These are phyloP conservation scores for Slavum lentiscoides DNA, from an alignment of 2,888 invertebrate genomes.

Conservation along the genomic window DNA sequence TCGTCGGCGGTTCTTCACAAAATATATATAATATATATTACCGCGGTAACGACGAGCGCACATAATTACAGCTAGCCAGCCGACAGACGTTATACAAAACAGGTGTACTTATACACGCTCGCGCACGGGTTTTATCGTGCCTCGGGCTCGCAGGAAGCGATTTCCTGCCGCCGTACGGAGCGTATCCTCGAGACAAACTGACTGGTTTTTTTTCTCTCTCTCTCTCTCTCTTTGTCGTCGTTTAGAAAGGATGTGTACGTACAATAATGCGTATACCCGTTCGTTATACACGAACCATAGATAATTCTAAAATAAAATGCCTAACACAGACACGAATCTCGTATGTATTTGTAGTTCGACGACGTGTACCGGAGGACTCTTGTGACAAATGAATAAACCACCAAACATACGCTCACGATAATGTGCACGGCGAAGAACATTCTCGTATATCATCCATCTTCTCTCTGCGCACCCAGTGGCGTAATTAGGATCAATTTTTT, in stretches of 20 bases:
- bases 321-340: no score
- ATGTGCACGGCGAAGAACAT: no score
- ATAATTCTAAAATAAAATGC: not conserved
- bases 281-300: not conserved
- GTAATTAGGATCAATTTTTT: no score
- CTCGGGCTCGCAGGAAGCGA: constrained; percentile 31
- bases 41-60: not conserved
- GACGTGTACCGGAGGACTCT: no score
- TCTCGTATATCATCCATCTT: no score
- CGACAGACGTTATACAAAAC: constrained; percentile 11
- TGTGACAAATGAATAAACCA: no score
- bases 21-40: not conserved
- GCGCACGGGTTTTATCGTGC: constrained; percentile 2
- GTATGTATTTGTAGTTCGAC: no score
- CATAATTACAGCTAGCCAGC: no score
- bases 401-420: no score
- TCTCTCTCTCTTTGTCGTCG: not conserved
- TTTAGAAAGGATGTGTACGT: constrained; percentile 13
- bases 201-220: constrained; percentile 18
- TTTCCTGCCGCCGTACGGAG: constrained; percentile 23
- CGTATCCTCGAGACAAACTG: not conserved
- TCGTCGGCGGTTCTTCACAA: not conserved
- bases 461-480: no score
- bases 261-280: not conserved
- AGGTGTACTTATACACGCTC: not conserved